Evolutionary conservation across 2,888 invertebrate genomes (phyloP), one percentile per base, ranked within the genome.

Genomic region (Macrosiphum euphorbiae): DNA sequence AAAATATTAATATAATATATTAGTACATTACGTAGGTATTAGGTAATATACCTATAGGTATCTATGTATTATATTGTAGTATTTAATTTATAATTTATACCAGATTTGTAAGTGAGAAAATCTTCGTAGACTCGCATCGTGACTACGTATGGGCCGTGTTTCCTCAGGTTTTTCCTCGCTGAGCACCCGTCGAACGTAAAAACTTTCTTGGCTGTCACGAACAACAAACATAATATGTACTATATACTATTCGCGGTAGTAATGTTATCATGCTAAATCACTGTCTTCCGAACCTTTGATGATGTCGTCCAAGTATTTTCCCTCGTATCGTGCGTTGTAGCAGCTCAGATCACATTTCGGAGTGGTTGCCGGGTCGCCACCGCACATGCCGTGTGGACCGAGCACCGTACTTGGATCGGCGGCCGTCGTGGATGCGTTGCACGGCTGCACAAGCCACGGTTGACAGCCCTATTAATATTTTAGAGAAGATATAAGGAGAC

Each of bases 41-140:
- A 20, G 20, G 20, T 4, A 55, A 55, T 55, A 52, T 52, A 52
- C 52, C 4, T 52, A 52, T 47, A 47, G 47, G 3, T 52, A 52
- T 13, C 50, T 50, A 52, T 47, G 11, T 52, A 52, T 52, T 52
- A 52, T 52, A 52, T 20, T 55, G 5, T 55, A 55, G 55, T 55
- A 55, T 55, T 55, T 55, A 0, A 11, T 55, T 78, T 35, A 35
- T 24, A 78, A 35, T 61, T 26, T 89, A 67, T 89, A 94, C 94
- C 94, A 3, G 94, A 88, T 55, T 94, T 94, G 47, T 94, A 94
- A 10, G 94, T 91, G 52, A 94, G 88, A 35, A 94, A 94, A 61
- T 94, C 94, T 91, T 94, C 94, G 88, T 94, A 94, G 5, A 94
- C 90, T 84, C 92, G 84, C 91, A 94, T 94, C 24, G 92, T 92